phyloP scores from a whole-genome alignment of 2,888 invertebrate genomes.

The Spodoptera exigua region DNA sequence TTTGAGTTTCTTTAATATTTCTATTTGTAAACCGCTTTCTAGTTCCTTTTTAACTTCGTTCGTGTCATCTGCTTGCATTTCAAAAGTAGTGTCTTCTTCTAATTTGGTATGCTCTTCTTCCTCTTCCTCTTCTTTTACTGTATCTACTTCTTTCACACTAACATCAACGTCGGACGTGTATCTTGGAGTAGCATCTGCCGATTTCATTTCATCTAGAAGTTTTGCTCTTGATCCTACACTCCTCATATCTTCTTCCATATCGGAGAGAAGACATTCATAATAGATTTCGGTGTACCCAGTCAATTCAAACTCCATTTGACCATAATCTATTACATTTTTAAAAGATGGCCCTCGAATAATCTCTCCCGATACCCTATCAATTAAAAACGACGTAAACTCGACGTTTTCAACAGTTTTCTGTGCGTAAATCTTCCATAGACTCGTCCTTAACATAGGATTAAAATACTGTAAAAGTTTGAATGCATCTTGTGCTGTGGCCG shows the following conservation, averaged over 20 bases:
- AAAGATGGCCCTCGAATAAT: slow-evolving; percentile 79
- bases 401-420: slow-evolving; percentile 72
- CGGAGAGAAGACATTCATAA: slow-evolving; percentile 75
- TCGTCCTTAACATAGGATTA: slow-evolving; percentile 78
- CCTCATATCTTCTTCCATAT: slow-evolving; percentile 75
- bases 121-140: slow-evolving; percentile 26
- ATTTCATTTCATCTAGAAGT: slow-evolving; percentile 74
- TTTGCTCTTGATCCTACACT: slow-evolving; percentile 81
- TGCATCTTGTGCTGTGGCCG: slow-evolving; percentile 76
- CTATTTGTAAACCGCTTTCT: slow-evolving; percentile 63
- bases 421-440: slow-evolving; percentile 78
- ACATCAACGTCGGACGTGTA: slow-evolving; percentile 57
- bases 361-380: slow-evolving; percentile 81
- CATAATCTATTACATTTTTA: slow-evolving; percentile 82
- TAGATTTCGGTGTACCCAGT: slow-evolving; percentile 81
- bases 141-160: slow-evolving; percentile 53
- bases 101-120: slow-evolving; percentile 17
- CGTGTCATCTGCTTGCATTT: slow-evolving; percentile 24
- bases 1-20: slow-evolving; percentile 73
- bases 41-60: slow-evolving; percentile 60
- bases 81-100: slow-evolving; percentile 23
- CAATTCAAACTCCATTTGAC: slow-evolving; percentile 82
- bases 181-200: slow-evolving; percentile 70
- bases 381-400: slow-evolving; percentile 77
- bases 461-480: slow-evolving; percentile 84